Evolutionary conservation across 2,888 invertebrate species (phyloP), one percentile per base, ranked within the genome.

Genomic region (Atrina japonica): DNA sequence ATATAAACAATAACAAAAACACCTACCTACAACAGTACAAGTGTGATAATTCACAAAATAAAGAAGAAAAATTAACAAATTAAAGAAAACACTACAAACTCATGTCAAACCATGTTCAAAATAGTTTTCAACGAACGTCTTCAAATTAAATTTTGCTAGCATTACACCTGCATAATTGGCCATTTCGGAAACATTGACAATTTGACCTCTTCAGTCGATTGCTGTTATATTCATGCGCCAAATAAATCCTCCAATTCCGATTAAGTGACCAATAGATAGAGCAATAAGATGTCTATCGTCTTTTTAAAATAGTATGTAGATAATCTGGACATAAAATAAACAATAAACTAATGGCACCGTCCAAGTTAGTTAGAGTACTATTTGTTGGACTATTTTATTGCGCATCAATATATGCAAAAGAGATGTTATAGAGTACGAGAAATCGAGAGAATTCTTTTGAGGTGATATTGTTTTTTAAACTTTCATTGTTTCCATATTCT

Each of bases 371-470:
- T 35, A 35, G 11, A 35, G 55, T 9, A 55, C 55, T 61, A 47
- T 47, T 29, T 45, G 29, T 0, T 61, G 66, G 45, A 43, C 67
- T 53, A 56, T 70, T 70, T 73, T 53, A 21, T 21, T 25, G 75
- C 58, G 64, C 55, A 66, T 40, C 56, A 25, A 61, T 74, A 75
- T 84, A 84, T 84, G 84, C 84, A 84, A 84, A 84, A 76, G 77
- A 82, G 77, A 23, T 41, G 78, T 75, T 49, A 66, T 7, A 35
- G 11, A 35, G 35, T 7, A 35, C 35, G 35, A 35, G 35, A 35
- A 35, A 35, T 35, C 35, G 35, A 35, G 35, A 35, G 35, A 35
- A 35, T 35, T 35, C 35, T 5, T n/a, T n/a, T n/a, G n/a, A n/a
- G n/a, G n/a, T n/a, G n/a, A n/a, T n/a, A n/a, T n/a, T n/a, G n/a